phyloP scores from a whole-genome alignment of 2,888 invertebrate species.

The Agriopis leucophaearia region DNA sequence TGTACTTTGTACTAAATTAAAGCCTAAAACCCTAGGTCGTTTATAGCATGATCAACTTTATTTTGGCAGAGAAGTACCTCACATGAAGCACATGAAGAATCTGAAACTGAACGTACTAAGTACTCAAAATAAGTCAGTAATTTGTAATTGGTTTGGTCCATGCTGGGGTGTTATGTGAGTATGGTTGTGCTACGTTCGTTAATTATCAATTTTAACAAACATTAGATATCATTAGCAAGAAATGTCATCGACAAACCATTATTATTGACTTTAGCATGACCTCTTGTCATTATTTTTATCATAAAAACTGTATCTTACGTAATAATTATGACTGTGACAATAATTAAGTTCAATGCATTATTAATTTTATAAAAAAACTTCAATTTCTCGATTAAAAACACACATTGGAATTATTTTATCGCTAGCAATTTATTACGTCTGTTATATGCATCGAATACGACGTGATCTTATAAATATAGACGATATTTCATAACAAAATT shows the following conservation, averaged over 20 bases:
- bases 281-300: constrained; percentile 40
- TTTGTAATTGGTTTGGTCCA: background rate
- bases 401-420: constrained; percentile 46
- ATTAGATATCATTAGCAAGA: constrained; percentile 19
- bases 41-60: no score
- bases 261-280: constrained; percentile 25
- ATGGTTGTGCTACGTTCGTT: background rate
- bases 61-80: no score
- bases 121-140: no score
- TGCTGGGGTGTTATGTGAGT: background rate
- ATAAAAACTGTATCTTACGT: constrained; percentile 28
- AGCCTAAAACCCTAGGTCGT: no score
- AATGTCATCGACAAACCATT: constrained; percentile 9
- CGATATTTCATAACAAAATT: constrained; percentile 52
- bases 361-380: background rate
- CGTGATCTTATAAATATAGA: constrained; percentile 30
- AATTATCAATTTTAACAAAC: constrained; percentile 1
- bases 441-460: constrained; percentile 25
- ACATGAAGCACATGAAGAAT: no score
- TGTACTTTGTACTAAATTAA: no score
- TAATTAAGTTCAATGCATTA: constrained; percentile 26
- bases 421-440: constrained; percentile 25
- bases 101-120: no score
- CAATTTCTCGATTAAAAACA: constrained; percentile 42
- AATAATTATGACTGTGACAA: constrained; percentile 9